phyloP scores from a whole-genome alignment of 2,113 vertebrate genomes.

The Monopterus albus region DNA sequence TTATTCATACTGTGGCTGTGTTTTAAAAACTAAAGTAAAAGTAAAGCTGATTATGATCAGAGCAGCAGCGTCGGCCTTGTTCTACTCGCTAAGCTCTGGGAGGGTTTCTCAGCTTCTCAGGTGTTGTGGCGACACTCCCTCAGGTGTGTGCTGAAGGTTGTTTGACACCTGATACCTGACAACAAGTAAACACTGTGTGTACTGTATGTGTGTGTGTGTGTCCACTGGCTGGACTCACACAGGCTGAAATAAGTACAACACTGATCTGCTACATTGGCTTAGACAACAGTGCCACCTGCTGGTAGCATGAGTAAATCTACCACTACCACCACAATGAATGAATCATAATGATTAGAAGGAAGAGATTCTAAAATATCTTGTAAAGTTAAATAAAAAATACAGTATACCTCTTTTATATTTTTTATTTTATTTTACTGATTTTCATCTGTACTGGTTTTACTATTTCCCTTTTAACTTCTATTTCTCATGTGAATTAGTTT shows the following conservation, averaged over 20 bases:
- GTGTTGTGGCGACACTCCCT: constrained; percentile 41
- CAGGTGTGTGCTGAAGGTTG: constrained; percentile 39
- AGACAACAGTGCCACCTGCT: constrained; percentile 44
- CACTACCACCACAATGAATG: neutral
- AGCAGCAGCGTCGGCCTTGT: neutral
- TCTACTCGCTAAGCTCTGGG: constrained; percentile 23
- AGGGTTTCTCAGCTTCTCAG: constrained; percentile 50
- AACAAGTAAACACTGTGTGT: constrained; percentile 28
- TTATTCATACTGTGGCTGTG: neutral
- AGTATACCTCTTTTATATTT: too few relatives aligned
- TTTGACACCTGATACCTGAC: constrained; percentile 57
- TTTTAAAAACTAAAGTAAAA: neutral
- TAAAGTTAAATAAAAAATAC: too few relatives aligned
- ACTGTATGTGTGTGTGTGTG: constrained; percentile 14
- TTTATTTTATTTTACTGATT: too few relatives aligned
- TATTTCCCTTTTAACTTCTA: too few relatives aligned
- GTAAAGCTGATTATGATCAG: neutral
- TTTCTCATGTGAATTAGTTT: too few relatives aligned
- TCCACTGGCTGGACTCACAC: neutral
- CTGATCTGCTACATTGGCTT: neutral
- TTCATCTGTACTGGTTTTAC: too few relatives aligned
- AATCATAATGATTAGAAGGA: too few relatives aligned
- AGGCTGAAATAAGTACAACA: neutral
- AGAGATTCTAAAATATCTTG: too few relatives aligned
- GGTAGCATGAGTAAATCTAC: neutral